Evolutionary conservation across 37 sponge, comb jelly and placozoan species (phyloP), one percentile per base, ranked within the genome.

Genomic region (Eunapius fragilis): DNA sequence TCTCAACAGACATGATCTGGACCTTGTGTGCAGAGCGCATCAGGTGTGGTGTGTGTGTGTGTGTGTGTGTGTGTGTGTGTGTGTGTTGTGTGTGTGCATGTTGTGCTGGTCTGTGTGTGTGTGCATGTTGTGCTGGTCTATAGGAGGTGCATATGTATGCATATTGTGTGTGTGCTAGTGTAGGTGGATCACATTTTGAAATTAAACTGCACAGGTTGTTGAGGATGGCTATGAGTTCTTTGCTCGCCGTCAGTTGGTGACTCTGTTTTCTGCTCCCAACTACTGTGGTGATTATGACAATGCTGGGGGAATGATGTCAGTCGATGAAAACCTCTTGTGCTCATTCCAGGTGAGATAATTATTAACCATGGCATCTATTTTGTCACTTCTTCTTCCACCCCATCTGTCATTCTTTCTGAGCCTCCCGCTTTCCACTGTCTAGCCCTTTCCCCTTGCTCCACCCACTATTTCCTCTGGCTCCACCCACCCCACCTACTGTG

Each of bases 191-290:
- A n/a, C n/a, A n/a, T n/a, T n/a, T n/a, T n/a, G n/a, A n/a, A n/a
- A n/a, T n/a, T n/a, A n/a, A 31, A 38, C n/a, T 0, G 0, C 77
- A 9, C 92, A 95, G 98, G 97, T 96, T 9, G 99, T 99, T 11
- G 99, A 99, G 81, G 99, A 99, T 85, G 99, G 99, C 23, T 99
- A 99, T 38, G 99, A 99, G 82, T 99, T 99, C 88, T 99, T 97
- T 83, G 99, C 99, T n/a, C 92, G 96, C 74, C 85, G 99, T 38
- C 99, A 99, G 90, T 79, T 99, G 58, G 99, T 99, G 75, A 99
- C 99, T 0, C 89, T 99, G 37, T 99, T 99, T 88, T 97, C 97
- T 13, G 99, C 99, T 30, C 99, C 99, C 37, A 99, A 99, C 86
- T 99, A 99, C 76, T 99, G 99, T 72, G 99, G 99, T 67, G 99